Base-by-base conservation (phyloP, 2,888 invertebrate species). In the Nymphalis c-album region DNA sequence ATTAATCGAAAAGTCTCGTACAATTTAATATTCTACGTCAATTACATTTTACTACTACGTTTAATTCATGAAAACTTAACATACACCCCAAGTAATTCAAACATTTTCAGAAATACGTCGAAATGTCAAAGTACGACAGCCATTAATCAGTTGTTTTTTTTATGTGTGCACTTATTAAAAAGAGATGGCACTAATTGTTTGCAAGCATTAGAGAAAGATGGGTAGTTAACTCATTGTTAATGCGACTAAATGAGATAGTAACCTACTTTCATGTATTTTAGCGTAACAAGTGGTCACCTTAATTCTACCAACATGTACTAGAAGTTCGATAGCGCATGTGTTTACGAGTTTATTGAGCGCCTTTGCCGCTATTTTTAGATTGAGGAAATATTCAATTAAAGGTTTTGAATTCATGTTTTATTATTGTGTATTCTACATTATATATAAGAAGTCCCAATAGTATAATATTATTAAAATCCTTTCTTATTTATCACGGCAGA, bases 341-440 rank as follows among this genome's bases (percentile, higher is more conserved):
- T 88, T 84, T 81, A 76, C 78, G 81, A 85, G 80, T 87, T 86
- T 91, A 89, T 89, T 88, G 90, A 91, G 85, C 90, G 89, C 84
- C 77, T 82, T 82, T 80, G 73, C 72, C 75, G 79, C 85, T 90
- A 88, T 89, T 87, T 89, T 86, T 90, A 87, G 87, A 82, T 60
- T 67, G 60, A 68, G 69, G 68, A 71, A 66, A 70, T 63, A 63
- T 35, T 58, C 47, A 59, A 62, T 64, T 62, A 46, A 63, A 50
- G 60, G 50, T 26, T 48, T 60, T 17, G 18, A 22, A 35, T 5
- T n/a, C 22, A 31, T 17, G 18, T 26, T 31, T 45, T 60, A 18
- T 51, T 46, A 40, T 40, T 46, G 51, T 31, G 35, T 26, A 31
- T 16, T 1, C 2, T 31, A 31, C 18, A 13, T 50, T 51, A 51